These are phyloP conservation scores for Noctua fimbriata DNA, from an alignment of 2,888 invertebrate species.

Conservation along the genomic window DNA sequence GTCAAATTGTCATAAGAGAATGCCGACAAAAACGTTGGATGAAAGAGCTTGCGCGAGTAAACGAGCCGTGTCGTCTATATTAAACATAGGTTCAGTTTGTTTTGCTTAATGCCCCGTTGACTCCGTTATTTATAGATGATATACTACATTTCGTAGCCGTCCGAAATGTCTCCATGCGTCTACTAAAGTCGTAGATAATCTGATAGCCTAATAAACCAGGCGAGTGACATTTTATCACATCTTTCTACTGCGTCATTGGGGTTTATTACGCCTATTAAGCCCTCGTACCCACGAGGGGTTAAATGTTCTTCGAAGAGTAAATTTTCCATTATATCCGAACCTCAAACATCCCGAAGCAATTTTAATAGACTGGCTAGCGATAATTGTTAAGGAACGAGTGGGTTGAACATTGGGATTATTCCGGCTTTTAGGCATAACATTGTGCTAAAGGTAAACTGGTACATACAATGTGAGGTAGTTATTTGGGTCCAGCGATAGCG, in stretches of 20 bases:
- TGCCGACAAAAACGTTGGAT: slow-evolving; percentile 53
- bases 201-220: slow-evolving; percentile 59
- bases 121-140: slow-evolving; percentile 79
- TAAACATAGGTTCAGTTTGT: slow-evolving; percentile 75
- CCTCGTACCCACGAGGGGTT: slow-evolving; percentile 50
- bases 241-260: slow-evolving; percentile 59
- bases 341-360: slow-evolving; percentile 43
- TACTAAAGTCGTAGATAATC: slow-evolving; percentile 57
- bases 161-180: slow-evolving; percentile 67
- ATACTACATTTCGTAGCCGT: slow-evolving; percentile 68
- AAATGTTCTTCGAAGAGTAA: slow-evolving; percentile 48
- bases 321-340: slow-evolving; percentile 46
- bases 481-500: slow-evolving; percentile 53
- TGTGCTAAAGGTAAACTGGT: slow-evolving; percentile 35
- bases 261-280: slow-evolving; percentile 62
- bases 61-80: slow-evolving; percentile 75
- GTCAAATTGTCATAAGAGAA: slow-evolving; percentile 51
- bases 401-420: slow-evolving; percentile 23
- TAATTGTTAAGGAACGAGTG: slow-evolving; percentile 28
- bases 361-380: slow-evolving; percentile 16
- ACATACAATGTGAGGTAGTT: slow-evolving; percentile 16
- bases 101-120: slow-evolving; percentile 79
- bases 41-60: slow-evolving; percentile 65
- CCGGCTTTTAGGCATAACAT: slow-evolving; percentile 50
- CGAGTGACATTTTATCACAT: slow-evolving; percentile 65